Conservation (phyloP, 2,113 vertebrate genomes). For the Melanerpes formicivorus region DNA sequence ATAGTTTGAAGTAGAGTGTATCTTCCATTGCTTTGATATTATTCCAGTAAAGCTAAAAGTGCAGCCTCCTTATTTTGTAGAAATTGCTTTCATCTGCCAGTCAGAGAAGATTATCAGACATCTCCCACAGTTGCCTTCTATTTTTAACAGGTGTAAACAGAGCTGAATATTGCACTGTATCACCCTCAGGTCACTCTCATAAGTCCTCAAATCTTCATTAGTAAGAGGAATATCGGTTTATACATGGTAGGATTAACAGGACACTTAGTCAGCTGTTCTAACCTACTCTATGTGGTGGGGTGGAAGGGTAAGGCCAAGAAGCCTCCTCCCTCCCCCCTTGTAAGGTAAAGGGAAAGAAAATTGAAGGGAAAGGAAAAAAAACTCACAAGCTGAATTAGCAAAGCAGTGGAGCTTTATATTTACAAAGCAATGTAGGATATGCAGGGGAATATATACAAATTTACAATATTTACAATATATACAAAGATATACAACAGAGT, state of each 20-base stretch:
- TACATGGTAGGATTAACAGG: neutral
- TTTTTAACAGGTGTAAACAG: neutral
- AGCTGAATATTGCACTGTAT: neutral
- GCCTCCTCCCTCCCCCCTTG: no score
- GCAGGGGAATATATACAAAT: no score
- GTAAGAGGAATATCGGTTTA: neutral
- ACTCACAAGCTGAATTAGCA: no score
- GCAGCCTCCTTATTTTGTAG: neutral
- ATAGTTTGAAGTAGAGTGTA: neutral
- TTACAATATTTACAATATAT: no score
- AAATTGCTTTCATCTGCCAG: neutral
- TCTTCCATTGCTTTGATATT: neutral
- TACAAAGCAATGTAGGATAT: no score
- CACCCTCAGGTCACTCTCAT: neutral
- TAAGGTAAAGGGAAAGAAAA: no score
- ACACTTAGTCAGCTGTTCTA: neutral
- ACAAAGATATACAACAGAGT: no score
- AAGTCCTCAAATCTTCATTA: neutral
- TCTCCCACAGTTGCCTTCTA: neutral
- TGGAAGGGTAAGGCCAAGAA: no score
- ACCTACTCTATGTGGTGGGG: neutral
- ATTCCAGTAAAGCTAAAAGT: neutral
- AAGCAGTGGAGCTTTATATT: no score
- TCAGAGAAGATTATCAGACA: neutral
- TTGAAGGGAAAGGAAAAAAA: no score